Conservation (phyloP, 2,113 vertebrate species). For the Leptobrachium ailaonicum region DNA sequence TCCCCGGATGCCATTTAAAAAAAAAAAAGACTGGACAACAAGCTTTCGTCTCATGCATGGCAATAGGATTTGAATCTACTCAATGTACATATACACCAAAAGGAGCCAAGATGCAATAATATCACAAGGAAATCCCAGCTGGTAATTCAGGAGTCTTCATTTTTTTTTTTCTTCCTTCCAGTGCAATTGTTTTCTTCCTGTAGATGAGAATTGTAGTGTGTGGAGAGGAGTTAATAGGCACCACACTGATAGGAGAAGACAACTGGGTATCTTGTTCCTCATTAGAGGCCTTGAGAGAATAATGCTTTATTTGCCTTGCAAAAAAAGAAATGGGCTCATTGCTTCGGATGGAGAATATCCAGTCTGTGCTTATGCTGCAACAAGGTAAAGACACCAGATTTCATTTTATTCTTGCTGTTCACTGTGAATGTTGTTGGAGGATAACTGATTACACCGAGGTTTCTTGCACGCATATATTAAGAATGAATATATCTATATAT, state of each 20-base stretch:
- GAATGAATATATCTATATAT: too few relatives aligned
- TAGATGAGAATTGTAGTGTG: constrained; percentile 15
- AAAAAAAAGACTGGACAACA: constrained; percentile 16
- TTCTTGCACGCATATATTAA: neutral
- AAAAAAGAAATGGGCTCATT: constrained; percentile 11
- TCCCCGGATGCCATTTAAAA: constrained; percentile 28
- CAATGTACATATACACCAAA: constrained; percentile 28
- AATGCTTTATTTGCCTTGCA: constrained; percentile 8
- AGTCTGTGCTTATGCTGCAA: neutral
- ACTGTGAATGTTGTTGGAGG: neutral
- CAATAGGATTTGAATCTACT: constrained; percentile 30
- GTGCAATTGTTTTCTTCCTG: constrained; percentile 31
- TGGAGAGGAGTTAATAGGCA: constrained; percentile 14
- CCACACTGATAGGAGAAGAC: constrained; percentile 8
- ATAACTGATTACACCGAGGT: constrained; percentile 10
- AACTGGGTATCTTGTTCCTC: constrained; percentile 23
- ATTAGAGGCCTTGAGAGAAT: constrained; percentile 34
- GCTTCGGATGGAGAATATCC: neutral
- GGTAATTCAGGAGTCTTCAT: constrained; percentile 30
- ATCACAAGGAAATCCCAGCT: constrained; percentile 32
- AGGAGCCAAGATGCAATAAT: constrained; percentile 38
- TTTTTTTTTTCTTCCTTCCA: constrained; percentile 15
- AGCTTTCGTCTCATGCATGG: constrained; percentile 16
- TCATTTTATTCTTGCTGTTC: neutral
- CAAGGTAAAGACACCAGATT: constrained; percentile 31